Evolutionary conservation across 2,113 vertebrate species (phyloP).

Genomic region (Papio anubis): DNA sequence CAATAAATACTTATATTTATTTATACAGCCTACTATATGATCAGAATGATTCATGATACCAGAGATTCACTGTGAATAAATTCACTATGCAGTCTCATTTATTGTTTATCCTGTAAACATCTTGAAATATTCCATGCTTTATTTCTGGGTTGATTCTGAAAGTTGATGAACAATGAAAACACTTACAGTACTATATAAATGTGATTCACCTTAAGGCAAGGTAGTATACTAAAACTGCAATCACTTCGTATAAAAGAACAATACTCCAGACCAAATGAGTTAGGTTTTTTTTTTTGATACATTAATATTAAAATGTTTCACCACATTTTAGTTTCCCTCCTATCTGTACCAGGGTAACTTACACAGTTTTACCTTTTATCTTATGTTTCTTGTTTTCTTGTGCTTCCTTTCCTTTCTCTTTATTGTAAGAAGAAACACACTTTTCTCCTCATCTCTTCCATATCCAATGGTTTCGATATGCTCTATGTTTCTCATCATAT

Average conservation of each 20-base stretch:
- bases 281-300: not conserved
- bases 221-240: not conserved
- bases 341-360: not conserved
- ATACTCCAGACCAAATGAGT: not conserved
- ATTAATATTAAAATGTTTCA: not conserved
- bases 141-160: not conserved
- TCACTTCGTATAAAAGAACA: not conserved
- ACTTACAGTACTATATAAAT: not conserved
- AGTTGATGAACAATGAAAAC: not conserved
- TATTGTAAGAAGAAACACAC: not conserved
- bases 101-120: not conserved
- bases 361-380: not conserved
- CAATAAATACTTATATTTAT: not conserved
- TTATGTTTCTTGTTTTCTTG: not conserved
- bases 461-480: not conserved
- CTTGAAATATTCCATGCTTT: not conserved
- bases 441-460: not conserved
- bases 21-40: not conserved
- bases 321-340: not conserved
- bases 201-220: not conserved
- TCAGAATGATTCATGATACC: not conserved
- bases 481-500: not conserved
- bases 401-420: not conserved
- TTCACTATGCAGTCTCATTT: not conserved
- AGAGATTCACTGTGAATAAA: not conserved